A percentile compares a stretch with the other conserved stretches of the same genome.
Conservation (phyloP, 2,797 vertebrate genomes). For the Sphaeramia orbicularis region DNA sequence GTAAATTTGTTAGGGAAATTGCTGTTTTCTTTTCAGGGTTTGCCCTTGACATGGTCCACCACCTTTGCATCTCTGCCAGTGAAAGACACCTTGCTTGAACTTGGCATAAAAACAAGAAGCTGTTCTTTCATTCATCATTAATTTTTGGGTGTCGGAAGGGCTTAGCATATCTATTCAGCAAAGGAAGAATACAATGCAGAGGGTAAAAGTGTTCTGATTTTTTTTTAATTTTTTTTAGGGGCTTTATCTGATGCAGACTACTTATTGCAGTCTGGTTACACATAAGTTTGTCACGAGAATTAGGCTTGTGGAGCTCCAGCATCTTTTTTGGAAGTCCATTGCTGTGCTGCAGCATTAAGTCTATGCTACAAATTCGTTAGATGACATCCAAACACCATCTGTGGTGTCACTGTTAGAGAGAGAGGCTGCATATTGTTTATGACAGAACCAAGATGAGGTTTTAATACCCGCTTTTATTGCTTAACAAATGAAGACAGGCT, state of each 20-base stretch:
- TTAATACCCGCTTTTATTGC: constrained; percentile 82
- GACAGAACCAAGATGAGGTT: constrained; percentile 76
- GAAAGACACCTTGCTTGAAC: constrained; percentile 36
- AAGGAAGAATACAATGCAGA: constrained; percentile 72
- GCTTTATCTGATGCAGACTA: constrained; percentile 55
- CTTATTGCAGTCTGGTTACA: constrained; percentile 60
- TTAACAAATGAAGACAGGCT: constrained; percentile 82
- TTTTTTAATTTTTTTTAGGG: constrained; percentile 59
- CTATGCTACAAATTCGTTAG: constrained; percentile 54
- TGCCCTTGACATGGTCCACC: constrained; percentile 62
- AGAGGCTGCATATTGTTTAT: constrained; percentile 77
- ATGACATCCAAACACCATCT: constrained; percentile 72
- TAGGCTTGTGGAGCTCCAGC: constrained; percentile 51
- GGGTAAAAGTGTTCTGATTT: constrained; percentile 52
- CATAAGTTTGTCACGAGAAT: constrained; percentile 70
- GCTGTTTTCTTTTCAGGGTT: constrained; percentile 43
- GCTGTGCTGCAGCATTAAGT: constrained; percentile 44
- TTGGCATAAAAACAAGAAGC: constrained; percentile 46
- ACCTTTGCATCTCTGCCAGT: constrained; percentile 48
- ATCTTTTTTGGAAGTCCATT: constrained; percentile 50
- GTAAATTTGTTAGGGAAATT: constrained; percentile 48
- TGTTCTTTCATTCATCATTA: constrained; percentile 56
- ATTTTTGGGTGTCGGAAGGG: constrained; percentile 52
- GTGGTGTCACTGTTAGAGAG: constrained; percentile 60
- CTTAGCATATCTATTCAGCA: constrained; percentile 48